Conservation (phyloP, 2,888 invertebrate genomes). For the Nezara viridula region DNA sequence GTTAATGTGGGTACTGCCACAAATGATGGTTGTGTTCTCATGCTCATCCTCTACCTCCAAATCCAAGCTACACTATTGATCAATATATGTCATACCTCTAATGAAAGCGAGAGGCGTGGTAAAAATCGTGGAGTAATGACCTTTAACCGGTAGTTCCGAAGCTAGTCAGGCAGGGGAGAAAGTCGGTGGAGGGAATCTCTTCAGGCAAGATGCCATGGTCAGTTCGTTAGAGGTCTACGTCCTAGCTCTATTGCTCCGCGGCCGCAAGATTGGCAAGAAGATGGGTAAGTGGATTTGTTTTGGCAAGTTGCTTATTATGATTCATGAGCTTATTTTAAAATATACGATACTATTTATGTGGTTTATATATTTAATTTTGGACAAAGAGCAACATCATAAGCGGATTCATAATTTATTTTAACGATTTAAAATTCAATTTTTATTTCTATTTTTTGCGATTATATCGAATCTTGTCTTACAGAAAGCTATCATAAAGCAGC, state of each 20-base stretch:
- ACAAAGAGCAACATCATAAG: background rate
- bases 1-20: no score
- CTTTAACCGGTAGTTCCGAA: conserved; percentile 4
- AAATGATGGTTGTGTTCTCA: no score
- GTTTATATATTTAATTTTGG: background rate
- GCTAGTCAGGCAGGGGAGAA: background rate
- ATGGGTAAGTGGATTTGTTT: background rate
- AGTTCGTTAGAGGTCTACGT: background rate
- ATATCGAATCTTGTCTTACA: no score
- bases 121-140: background rate
- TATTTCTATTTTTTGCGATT: no score
- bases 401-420: no score
- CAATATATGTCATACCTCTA: background rate
- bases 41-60: background rate
- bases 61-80: background rate
- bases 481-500: no score
- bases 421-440: no score
- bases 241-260: background rate
- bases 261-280: background rate
- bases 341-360: background rate
- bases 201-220: background rate
- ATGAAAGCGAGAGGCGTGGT: background rate
- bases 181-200: background rate
- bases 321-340: background rate
- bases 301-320: background rate